phyloP scores from a whole-genome alignment of 1,140 invertebrate genomes.

The Microplitis mediator region DNA sequence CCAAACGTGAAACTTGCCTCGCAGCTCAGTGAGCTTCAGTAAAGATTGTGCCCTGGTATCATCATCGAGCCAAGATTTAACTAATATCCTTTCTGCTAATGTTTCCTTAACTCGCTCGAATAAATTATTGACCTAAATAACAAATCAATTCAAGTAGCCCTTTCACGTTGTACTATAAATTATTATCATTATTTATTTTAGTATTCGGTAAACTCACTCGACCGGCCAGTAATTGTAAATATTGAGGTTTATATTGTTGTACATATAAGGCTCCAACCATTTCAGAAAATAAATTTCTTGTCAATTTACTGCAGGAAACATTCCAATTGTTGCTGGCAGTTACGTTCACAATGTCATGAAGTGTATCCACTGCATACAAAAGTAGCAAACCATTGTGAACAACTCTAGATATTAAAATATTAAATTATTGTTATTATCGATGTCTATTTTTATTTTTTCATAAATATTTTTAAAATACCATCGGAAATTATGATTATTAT shows the following conservation, averaged over 20 bases:
- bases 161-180: neutral
- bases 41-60: conserved; percentile 65
- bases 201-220: conserved; percentile 45
- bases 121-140: conserved; percentile 49
- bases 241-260: conserved; percentile 55
- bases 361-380: conserved; percentile 60
- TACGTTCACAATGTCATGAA: conserved; percentile 59
- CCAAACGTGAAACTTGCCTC: conserved; percentile 65
- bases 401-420: conserved; percentile 44
- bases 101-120: conserved; percentile 68
- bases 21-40: conserved; percentile 64
- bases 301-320: conserved; percentile 57
- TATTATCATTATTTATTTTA: neutral
- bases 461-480: too few relatives aligned
- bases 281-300: conserved; percentile 54
- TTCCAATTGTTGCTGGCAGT: conserved; percentile 54
- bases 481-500: too few relatives aligned
- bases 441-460: neutral
- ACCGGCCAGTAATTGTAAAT: conserved; percentile 54
- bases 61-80: conserved; percentile 71
- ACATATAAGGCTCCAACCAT: conserved; percentile 60
- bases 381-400: conserved; percentile 62
- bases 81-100: conserved; percentile 65
- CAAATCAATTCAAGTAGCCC: conserved; percentile 15
- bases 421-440: conserved; percentile 4